Conservation (phyloP, 1,140 invertebrate genomes). For the Cotesia vestalis region DNA sequence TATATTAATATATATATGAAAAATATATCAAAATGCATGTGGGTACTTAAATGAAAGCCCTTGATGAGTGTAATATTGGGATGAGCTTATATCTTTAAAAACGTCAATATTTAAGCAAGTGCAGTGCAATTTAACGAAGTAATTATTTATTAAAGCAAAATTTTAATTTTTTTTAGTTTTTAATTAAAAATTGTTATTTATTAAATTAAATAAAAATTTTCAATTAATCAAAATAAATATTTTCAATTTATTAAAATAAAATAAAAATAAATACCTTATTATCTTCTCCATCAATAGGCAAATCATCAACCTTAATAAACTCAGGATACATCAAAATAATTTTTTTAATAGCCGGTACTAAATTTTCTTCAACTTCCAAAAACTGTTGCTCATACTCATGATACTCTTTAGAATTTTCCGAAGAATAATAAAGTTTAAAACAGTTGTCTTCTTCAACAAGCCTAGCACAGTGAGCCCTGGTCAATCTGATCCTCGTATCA, state of each 20-base stretch:
- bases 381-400: constrained; percentile 82
- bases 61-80: no score
- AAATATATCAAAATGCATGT: no score
- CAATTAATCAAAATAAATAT: constrained; percentile 13
- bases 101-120: no score
- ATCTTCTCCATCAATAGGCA: constrained; percentile 73
- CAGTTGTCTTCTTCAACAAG: constrained; percentile 75
- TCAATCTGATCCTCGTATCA: constrained; percentile 75
- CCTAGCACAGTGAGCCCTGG: constrained; percentile 76
- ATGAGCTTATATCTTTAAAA: no score
- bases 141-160: no score
- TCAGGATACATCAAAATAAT: constrained; percentile 81
- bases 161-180: no score
- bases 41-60: no score
- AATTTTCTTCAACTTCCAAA: constrained; percentile 75
- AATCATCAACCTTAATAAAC: constrained; percentile 75
- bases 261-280: constrained; percentile 67
- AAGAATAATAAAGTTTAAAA: constrained; percentile 79
- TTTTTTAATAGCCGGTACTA: constrained; percentile 74
- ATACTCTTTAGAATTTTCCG: constrained; percentile 85
- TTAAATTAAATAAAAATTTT: no score
- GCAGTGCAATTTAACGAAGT: no score
- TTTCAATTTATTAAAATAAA: constrained; percentile 28
- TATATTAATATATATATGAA: no score
- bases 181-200: no score